These are phyloP conservation scores for Danaus plexippus DNA, from an alignment of 1,140 invertebrate species.

Conservation along the genomic window DNA sequence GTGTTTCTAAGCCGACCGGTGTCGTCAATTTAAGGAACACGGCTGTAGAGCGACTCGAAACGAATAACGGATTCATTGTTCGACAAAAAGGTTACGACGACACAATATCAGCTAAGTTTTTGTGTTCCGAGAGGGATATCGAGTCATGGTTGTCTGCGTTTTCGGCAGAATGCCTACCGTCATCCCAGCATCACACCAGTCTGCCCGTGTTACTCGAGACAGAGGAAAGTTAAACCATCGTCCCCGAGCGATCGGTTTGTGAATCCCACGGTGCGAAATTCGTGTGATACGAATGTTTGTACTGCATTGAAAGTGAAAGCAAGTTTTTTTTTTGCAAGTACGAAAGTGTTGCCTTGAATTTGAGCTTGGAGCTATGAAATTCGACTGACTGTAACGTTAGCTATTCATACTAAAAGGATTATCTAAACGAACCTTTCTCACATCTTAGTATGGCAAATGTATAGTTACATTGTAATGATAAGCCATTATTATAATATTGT, in stretches of 20 bases:
- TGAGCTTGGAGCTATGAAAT: too few species aligned
- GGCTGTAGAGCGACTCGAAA: conserved; percentile 69
- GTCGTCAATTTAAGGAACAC: conserved; percentile 77
- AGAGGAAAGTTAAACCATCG: conserved; percentile 68
- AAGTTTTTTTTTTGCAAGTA: conserved; percentile 44
- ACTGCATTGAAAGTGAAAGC: conserved; percentile 68
- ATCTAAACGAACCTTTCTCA: too few species aligned
- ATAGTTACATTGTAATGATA: too few species aligned
- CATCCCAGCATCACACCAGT: conserved; percentile 68
- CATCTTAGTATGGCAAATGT: too few species aligned
- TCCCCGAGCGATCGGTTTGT: conserved; percentile 27
- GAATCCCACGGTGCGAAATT: conserved; percentile 27
- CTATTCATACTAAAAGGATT: too few species aligned
- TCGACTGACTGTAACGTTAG: too few species aligned
- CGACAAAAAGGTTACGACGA: conserved; percentile 76
- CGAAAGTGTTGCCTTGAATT: conserved; percentile 30
- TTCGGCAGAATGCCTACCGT: conserved; percentile 68
- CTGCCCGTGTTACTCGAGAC: conserved; percentile 77
- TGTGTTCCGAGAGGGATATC: conserved; percentile 73
- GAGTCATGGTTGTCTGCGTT: conserved; percentile 77
- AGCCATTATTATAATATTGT: too few species aligned
- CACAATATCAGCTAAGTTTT: conserved; percentile 74
- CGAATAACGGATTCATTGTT: conserved; percentile 71
- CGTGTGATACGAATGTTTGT: conserved; percentile 45
- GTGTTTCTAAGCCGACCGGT: conserved; percentile 74